Evolutionary conservation across 2,113 vertebrate genomes (phyloP).

Genomic region (Rhinoptilus africanus): DNA sequence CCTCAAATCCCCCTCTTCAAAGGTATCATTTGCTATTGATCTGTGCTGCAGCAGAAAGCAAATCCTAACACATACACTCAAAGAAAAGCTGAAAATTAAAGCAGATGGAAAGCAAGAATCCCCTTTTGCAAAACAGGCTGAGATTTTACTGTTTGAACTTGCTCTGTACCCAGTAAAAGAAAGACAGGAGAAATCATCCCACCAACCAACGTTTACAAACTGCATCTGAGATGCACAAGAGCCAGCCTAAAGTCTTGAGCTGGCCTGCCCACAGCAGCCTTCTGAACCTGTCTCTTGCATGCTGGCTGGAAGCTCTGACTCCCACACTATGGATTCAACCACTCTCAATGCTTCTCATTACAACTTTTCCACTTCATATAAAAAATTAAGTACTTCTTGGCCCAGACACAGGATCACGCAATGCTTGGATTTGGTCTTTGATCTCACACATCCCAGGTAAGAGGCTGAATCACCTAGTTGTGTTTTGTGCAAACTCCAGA

Average conservation of each 20-base stretch:
- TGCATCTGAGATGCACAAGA: not conserved
- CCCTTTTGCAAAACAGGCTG: not conserved
- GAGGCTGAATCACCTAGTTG: not conserved
- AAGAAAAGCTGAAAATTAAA: not conserved
- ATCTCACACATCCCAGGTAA: not conserved
- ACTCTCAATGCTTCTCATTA: not conserved
- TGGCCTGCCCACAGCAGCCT: not conserved
- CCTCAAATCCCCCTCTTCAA: conserved; percentile 45
- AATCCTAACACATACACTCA: not conserved
- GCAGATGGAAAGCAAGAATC: not conserved
- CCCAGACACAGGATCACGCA: not conserved
- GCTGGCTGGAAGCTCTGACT: accelerated
- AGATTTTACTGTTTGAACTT: not conserved
- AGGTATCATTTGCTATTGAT: conserved; percentile 29
- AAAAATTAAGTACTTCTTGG: not conserved
- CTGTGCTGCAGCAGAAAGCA: not conserved
- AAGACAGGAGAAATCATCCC: not conserved
- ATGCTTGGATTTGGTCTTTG: not conserved
- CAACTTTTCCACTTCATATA: not conserved
- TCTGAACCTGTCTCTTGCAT: not conserved
- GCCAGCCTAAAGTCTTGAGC: not conserved
- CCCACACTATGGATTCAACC: not conserved
- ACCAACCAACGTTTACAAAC: not conserved
- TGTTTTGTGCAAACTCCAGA: not conserved
- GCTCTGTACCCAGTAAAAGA: not conserved